phyloP scores from a whole-genome alignment of 1,140 invertebrate genomes.

The Polypedilum vanderplanki region DNA sequence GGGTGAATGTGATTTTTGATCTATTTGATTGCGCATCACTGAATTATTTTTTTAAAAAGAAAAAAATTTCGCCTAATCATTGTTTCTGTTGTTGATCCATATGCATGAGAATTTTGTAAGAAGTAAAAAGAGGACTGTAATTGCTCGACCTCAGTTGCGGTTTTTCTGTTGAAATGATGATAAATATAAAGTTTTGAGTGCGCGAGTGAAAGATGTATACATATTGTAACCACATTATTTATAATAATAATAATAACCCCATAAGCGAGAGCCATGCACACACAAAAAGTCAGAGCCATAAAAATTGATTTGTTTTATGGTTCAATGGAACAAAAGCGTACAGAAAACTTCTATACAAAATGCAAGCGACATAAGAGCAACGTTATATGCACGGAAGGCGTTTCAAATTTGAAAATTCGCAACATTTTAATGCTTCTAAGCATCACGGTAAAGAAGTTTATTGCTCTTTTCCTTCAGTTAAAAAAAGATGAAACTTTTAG shows the following conservation, averaged over 20 bases:
- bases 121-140: neutral
- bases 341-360: neutral
- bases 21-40: neutral
- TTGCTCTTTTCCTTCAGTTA: neutral
- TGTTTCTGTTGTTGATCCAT: neutral
- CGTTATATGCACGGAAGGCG: constrained; percentile 24
- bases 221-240: constrained; percentile 5
- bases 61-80: neutral
- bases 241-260: neutral
- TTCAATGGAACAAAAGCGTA: constrained; percentile 15
- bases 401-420: constrained; percentile 27
- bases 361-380: neutral
- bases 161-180: constrained; percentile 19
- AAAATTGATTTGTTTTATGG: constrained; percentile 29
- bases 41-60: neutral
- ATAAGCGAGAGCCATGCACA: neutral
- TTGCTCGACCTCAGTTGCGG: constrained; percentile 15
- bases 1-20: neutral
- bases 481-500: neutral
- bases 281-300: constrained; percentile 1
- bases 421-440: constrained; percentile 22
- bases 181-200: constrained; percentile 14
- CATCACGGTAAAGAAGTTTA: neutral
- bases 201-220: neutral
- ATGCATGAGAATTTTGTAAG: neutral